These are phyloP conservation scores for Bryconaethiops microstoma DNA, from an alignment of 2,797 vertebrate genomes.

Conservation along the genomic window DNA sequence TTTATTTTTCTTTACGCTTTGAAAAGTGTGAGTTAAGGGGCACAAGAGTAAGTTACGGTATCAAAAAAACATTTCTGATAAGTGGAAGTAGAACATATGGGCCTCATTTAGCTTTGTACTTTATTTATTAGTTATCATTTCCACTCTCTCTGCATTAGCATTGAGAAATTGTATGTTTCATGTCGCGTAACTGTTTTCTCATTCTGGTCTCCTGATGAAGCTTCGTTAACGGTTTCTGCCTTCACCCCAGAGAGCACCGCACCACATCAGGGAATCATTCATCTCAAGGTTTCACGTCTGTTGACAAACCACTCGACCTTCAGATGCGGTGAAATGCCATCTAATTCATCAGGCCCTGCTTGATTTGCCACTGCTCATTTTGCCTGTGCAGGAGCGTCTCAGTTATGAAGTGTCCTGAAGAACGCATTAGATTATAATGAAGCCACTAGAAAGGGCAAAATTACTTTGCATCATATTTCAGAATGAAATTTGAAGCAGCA, in stretches of 20 bases:
- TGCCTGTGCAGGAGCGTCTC: conserved; percentile 59
- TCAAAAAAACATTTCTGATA: no score
- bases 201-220: conserved; percentile 4
- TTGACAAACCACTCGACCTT: conserved; percentile 80
- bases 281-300: conserved; percentile 54
- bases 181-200: neutral
- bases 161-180: neutral
- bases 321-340: conserved; percentile 73
- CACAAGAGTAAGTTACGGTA: no score
- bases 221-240: neutral
- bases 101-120: neutral
- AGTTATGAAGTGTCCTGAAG: conserved; percentile 60
- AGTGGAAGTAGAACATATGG: neutral
- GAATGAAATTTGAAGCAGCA: conserved; percentile 50
- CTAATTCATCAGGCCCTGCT: conserved; percentile 69
- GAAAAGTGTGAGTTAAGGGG: no score
- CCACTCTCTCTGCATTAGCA: neutral
- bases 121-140: neutral
- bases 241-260: neutral
- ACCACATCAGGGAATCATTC: conserved; percentile 50
- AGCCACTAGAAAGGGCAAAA: conserved; percentile 51
- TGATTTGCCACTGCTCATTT: conserved; percentile 68
- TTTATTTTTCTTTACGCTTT: no score
- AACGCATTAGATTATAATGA: conserved; percentile 62
- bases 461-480: conserved; percentile 46